Percentiles rank a stretch among this genome's conserved stretches.
Conservation (phyloP, 2,797 vertebrate genomes). For the Philypnodon macrostomus region DNA sequence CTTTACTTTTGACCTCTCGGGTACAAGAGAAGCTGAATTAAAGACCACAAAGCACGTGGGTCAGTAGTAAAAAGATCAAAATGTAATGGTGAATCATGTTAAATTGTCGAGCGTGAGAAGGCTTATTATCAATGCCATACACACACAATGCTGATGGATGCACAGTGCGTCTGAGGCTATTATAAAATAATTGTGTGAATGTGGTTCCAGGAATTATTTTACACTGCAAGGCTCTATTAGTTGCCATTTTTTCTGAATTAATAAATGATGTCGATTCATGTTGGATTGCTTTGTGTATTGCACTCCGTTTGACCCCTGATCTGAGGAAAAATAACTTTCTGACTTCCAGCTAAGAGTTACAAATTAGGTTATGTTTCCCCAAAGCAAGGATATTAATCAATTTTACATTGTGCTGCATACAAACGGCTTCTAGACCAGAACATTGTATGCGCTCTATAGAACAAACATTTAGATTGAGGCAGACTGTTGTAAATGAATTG, state of each 20-base stretch:
- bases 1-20: conserved; percentile 40
- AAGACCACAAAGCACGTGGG: background rate
- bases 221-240: conserved; percentile 18
- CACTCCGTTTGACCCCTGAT: conserved; percentile 50
- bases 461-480: conserved; percentile 13
- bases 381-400: conserved; percentile 41
- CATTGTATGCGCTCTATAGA: conserved; percentile 10
- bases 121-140: conserved; percentile 21
- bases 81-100: conserved; percentile 19
- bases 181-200: conserved; percentile 37
- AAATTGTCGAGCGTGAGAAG: conserved; percentile 26
- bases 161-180: conserved; percentile 32
- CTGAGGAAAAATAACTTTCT: conserved; percentile 29
- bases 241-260: conserved; percentile 37
- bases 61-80: conserved; percentile 12
- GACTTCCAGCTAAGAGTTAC: conserved; percentile 24
- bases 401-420: conserved; percentile 8
- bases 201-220: conserved; percentile 49
- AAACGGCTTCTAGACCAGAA: conserved; percentile 17
- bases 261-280: conserved; percentile 58
- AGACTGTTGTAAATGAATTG: background rate
- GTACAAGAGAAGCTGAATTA: conserved; percentile 31
- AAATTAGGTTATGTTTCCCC: conserved; percentile 33
- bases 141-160: conserved; percentile 36
- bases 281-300: conserved; percentile 49